phyloP scores from a whole-genome alignment of 2,888 invertebrate species.

The Scelioninae gen. 1 region DNA sequence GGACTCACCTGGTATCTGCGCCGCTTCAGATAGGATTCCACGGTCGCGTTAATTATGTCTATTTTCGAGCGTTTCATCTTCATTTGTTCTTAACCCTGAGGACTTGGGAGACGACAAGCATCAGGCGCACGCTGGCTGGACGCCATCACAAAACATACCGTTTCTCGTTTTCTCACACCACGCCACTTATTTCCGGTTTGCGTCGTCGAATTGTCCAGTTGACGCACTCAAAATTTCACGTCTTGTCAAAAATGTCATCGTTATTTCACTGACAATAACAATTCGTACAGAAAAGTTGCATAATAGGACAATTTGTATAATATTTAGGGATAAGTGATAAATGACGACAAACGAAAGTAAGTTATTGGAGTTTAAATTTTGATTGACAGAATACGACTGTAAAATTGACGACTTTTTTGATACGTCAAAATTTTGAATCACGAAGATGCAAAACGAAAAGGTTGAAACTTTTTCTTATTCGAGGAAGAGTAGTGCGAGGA shows the following conservation, averaged over 20 bases:
- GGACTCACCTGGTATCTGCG: slow-evolving; percentile 87
- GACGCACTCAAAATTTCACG: too few relatives aligned
- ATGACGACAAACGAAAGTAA: too few relatives aligned
- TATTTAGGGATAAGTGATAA: too few relatives aligned
- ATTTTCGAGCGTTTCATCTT: slow-evolving; percentile 88
- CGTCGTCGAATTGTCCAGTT: background rate
- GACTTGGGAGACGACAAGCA: slow-evolving; percentile 70
- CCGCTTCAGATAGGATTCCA: slow-evolving; percentile 88
- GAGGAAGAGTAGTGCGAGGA: slow-evolving; percentile 25
- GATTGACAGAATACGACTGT: too few relatives aligned
- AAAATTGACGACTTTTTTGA: too few relatives aligned
- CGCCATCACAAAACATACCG: slow-evolving; percentile 75
- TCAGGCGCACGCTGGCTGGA: slow-evolving; percentile 74
- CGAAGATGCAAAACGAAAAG: slow-evolving; percentile 15
- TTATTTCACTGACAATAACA: too few relatives aligned
- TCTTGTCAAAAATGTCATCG: too few relatives aligned
- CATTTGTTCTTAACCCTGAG: slow-evolving; percentile 75
- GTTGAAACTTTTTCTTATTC: slow-evolving; percentile 28
- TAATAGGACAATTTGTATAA: too few relatives aligned
- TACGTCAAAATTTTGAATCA: too few relatives aligned
- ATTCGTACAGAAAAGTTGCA: too few relatives aligned
- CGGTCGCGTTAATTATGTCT: slow-evolving; percentile 88
- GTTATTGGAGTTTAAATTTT: too few relatives aligned
- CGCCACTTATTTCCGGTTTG: slow-evolving; percentile 21
- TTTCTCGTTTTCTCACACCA: slow-evolving; percentile 11